Evolutionary conservation across 2,888 invertebrate genomes (phyloP).

Genomic region (Idaea dimidiata): DNA sequence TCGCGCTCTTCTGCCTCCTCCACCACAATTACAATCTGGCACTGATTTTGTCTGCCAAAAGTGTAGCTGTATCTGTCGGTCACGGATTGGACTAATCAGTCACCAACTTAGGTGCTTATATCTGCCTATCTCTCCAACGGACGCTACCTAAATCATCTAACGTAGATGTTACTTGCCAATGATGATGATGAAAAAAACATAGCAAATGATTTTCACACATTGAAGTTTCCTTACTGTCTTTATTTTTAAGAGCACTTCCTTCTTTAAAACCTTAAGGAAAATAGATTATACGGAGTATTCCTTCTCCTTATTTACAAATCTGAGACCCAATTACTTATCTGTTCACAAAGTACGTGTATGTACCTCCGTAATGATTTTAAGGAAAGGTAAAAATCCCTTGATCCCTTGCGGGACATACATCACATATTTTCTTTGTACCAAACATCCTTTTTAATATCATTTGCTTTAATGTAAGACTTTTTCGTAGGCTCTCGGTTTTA

Average conservation of each 20-base stretch:
- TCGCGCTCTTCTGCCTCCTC: too few relatives aligned
- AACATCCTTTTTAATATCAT: constrained; percentile 43
- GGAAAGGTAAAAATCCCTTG: constrained; percentile 42
- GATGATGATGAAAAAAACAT: background rate
- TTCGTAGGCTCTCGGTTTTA: constrained; percentile 12
- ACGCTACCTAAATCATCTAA: too few relatives aligned
- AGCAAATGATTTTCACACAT: background rate
- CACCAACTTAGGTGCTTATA: too few relatives aligned
- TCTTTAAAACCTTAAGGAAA: constrained; percentile 26
- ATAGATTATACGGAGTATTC: constrained; percentile 28
- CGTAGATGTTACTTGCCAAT: too few relatives aligned
- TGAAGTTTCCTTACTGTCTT: constrained; percentile 4
- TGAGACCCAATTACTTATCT: constrained; percentile 48
- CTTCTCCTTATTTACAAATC: constrained; percentile 32
- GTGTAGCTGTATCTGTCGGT: too few relatives aligned
- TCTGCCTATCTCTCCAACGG: too few relatives aligned
- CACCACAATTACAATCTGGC: too few relatives aligned
- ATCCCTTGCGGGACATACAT: constrained; percentile 42
- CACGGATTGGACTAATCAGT: too few relatives aligned
- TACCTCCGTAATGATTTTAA: constrained; percentile 33
- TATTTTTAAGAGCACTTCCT: background rate
- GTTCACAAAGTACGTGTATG: constrained; percentile 28
- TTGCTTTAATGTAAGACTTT: constrained; percentile 29
- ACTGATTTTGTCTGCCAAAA: too few relatives aligned
- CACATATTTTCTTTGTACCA: constrained; percentile 49